Evolutionary conservation across 2,113 vertebrate genomes (phyloP), one percentile per base, ranked within the genome.

Genomic region (Peromyscus californicus): DNA sequence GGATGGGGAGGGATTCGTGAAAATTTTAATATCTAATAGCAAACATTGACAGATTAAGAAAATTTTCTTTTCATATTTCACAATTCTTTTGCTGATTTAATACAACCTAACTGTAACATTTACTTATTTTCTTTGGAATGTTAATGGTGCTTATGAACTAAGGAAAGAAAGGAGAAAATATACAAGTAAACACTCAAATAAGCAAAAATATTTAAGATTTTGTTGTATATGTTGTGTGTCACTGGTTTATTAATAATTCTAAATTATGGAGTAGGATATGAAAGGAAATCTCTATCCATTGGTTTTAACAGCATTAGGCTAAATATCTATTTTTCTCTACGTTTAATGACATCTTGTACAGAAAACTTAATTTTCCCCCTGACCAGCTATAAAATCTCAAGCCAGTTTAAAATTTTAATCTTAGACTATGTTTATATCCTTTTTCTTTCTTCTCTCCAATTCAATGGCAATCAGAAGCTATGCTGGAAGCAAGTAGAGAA

Each of bases 41-140:
- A 95, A 97, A 90, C 69, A 83, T 36, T 95, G 92, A 96, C 79
- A 54, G 67, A 93, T 90, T 87, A 90, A 79, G 74, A 95, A 95
- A 79, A 93, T 93, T 91, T 96, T 5, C 54, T 87, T 93, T 97
- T 79, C 78, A 91, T 91, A 96, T 93, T 96, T 96, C 94, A 97
- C 3, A 96, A 86, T 91, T 97, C 48, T 86, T 94, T 90, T 48
- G 21, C 33, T 97, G 89, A 97, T 95, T 97, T 97, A 98, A 91
- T 93, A 79, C 22, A 84, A 17, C 72, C 59, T 89, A 91, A 90
- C 59, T 83, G 75, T 95, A 96, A 96, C 94, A 89, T 91, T 91
- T 45, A 94, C 39, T 94, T 84, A 94, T 95, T 96, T 94, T 94
- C 90, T 45, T 76, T 95, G 48, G 33, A 57, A 87, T 97, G 87